Evolutionary conservation across 2,797 vertebrate species (phyloP).

Genomic region (Loris lydekkerianus): DNA sequence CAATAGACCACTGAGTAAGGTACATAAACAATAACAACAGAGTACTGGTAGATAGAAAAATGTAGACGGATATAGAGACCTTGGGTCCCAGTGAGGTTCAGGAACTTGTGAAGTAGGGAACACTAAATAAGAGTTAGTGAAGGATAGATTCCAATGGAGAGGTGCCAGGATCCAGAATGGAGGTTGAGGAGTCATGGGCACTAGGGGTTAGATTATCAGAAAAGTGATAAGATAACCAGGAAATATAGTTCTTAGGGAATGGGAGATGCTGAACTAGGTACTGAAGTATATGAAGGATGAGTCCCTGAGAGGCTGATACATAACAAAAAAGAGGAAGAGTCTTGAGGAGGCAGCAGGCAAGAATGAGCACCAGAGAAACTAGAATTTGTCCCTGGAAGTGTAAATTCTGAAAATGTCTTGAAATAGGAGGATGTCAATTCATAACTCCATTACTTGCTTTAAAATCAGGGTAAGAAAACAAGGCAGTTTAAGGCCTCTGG

Average conservation of each 20-base stretch:
- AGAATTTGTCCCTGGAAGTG: neutral
- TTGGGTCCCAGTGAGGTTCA: neutral
- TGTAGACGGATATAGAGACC: neutral
- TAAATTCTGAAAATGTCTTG: neutral
- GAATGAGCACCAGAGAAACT: neutral
- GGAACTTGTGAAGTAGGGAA: neutral
- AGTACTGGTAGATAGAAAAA: neutral
- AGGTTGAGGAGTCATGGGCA: neutral
- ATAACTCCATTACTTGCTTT: too few relatives aligned
- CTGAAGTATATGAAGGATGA: neutral
- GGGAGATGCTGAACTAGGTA: neutral
- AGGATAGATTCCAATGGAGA: neutral
- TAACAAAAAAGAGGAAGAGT: neutral
- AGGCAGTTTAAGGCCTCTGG: too few relatives aligned
- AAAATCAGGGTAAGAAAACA: too few relatives aligned
- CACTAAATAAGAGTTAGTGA: neutral
- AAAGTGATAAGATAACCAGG: neutral
- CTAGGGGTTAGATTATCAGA: neutral
- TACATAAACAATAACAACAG: neutral
- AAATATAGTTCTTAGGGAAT: neutral
- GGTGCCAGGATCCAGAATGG: neutral
- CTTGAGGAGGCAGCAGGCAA: neutral
- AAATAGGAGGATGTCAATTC: neutral
- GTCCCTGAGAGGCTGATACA: neutral
- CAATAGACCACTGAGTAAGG: neutral